phyloP scores from a whole-genome alignment of 1,140 invertebrate genomes.

The Belonocnema kinseyi region DNA sequence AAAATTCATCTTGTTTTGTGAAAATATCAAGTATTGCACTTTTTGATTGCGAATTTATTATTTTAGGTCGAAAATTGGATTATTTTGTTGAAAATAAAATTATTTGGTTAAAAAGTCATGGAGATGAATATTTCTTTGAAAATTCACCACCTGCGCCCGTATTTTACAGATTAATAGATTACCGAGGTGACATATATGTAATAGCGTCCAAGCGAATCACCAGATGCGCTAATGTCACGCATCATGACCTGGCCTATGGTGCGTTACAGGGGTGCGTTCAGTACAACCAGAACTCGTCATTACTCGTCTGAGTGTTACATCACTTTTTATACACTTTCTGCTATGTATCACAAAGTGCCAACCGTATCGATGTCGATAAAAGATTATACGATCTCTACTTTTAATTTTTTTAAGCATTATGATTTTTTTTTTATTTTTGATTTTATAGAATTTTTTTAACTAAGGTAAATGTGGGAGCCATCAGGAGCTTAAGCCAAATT shows the following conservation, averaged over 20 bases:
- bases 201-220: conserved; percentile 6
- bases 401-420: too few species aligned
- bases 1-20: too few species aligned
- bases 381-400: too few species aligned
- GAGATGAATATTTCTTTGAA: background rate
- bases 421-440: too few species aligned
- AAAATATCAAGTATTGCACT: too few species aligned
- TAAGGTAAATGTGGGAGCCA: too few species aligned
- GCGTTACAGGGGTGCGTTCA: conserved; percentile 1
- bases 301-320: background rate
- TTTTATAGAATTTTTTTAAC: too few species aligned
- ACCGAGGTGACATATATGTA: background rate
- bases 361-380: background rate
- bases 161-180: conserved; percentile 18
- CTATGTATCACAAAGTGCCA: conserved; percentile 8
- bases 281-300: conserved; percentile 9
- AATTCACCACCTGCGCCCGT: background rate
- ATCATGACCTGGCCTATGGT: background rate
- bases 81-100: too few species aligned
- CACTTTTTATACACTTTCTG: conserved; percentile 5
- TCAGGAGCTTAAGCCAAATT: too few species aligned
- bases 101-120: background rate
- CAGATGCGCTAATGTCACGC: conserved; percentile 30
- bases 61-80: too few species aligned
- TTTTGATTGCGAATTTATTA: too few species aligned